A percentile compares a stretch with the other conserved stretches of the same genome.
Evolutionary conservation across 2,113 vertebrate species (phyloP).

Genomic region (Grantiella picta): DNA sequence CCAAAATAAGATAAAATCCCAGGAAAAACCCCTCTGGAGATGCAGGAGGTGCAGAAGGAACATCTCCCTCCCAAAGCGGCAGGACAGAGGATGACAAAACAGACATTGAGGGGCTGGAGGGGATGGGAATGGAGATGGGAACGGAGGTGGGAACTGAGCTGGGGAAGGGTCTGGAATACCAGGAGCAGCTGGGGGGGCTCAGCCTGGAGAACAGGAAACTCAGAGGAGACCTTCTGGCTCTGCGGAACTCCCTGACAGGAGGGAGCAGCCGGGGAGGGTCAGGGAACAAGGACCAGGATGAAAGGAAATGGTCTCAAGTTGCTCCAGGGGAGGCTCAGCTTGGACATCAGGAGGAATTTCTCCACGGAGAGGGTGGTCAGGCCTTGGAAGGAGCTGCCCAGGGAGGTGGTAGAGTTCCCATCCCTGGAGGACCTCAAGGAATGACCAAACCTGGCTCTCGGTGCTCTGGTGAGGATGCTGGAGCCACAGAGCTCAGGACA

Average conservation of each 20-base stretch:
- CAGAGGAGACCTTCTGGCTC: accelerated
- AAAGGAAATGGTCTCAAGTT: accelerated
- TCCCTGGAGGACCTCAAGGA: neutral
- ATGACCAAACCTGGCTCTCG: accelerated
- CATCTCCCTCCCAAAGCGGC: neutral
- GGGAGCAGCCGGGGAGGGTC: neutral
- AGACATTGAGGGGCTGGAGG: neutral
- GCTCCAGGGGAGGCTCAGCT: too few species aligned
- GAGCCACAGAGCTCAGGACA: neutral
- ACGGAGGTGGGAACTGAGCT: accelerated
- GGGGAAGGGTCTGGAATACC: neutral
- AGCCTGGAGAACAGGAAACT: neutral
- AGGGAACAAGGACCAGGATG: neutral
- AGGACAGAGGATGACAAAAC: neutral
- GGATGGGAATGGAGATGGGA: too few species aligned
- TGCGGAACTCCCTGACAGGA: neutral
- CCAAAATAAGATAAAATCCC: neutral
- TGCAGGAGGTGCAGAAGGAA: neutral
- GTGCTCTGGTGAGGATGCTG: neutral
- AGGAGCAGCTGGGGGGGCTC: neutral
- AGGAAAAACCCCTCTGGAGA: neutral
- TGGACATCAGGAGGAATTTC: neutral
- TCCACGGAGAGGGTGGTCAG: neutral
- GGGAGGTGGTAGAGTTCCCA: neutral
- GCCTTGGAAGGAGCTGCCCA: neutral